Percentiles rank a stretch among this genome's conserved stretches.
Conservation (phyloP, 2,113 vertebrate genomes). For the Cromileptes altivelis region DNA sequence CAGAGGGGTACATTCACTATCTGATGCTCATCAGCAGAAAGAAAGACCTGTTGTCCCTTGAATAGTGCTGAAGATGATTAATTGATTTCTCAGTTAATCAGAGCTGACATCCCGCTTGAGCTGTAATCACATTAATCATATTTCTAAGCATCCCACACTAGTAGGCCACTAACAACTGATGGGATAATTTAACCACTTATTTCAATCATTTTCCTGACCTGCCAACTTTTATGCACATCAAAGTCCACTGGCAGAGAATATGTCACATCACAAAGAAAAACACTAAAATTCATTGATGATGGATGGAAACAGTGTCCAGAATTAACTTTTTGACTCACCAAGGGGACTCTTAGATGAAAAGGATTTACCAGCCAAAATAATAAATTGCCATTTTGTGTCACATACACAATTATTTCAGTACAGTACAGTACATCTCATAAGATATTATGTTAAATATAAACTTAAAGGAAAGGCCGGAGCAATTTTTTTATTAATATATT, state of each 20-base stretch:
- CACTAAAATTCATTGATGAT: no score
- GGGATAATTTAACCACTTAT: slow-evolving; percentile 40
- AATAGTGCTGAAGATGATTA: slow-evolving; percentile 15
- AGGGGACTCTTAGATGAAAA: no score
- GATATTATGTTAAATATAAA: no score
- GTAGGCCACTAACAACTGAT: slow-evolving; percentile 16
- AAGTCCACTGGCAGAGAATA: neutral
- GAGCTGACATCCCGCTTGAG: slow-evolving; percentile 36
- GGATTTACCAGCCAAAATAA: no score
- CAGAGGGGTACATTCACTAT: neutral
- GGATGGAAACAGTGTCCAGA: no score
- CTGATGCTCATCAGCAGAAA: slow-evolving; percentile 9
- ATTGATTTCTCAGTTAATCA: slow-evolving; percentile 57
- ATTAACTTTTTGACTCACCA: no score
- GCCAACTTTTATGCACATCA: slow-evolving; percentile 34
- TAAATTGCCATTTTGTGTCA: no score
- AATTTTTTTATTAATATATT: no score
- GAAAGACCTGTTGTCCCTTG: neutral
- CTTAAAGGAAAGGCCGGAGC: no score
- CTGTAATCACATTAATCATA: slow-evolving; percentile 56
- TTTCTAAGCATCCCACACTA: slow-evolving; percentile 10
- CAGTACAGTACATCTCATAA: no score
- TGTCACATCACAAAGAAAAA: neutral
- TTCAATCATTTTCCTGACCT: slow-evolving; percentile 27
- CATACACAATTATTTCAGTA: no score